Evolutionary conservation across 2,888 invertebrate genomes (phyloP).

Genomic region (Nezara viridula): DNA sequence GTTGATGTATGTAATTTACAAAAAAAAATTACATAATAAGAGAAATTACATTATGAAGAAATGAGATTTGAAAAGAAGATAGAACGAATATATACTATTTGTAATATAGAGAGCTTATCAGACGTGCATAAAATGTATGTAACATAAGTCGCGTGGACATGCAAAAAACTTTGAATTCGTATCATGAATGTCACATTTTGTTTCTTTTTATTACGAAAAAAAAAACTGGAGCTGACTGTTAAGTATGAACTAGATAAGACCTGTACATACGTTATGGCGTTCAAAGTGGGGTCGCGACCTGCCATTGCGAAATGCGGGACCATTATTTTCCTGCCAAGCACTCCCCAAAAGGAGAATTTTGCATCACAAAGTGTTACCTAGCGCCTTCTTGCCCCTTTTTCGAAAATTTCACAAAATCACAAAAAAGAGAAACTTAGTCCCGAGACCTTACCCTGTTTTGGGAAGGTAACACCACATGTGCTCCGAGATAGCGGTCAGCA

Average conservation of each 20-base stretch:
- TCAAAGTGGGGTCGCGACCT: background rate
- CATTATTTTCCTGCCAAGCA: background rate
- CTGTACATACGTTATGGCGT: background rate
- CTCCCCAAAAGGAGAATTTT: background rate
- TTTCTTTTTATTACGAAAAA: background rate
- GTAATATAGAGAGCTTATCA: background rate
- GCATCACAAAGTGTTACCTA: background rate
- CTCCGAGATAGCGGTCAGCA: constrained; percentile 25
- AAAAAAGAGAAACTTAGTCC: background rate
- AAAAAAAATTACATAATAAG: too few relatives aligned
- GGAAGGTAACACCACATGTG: background rate
- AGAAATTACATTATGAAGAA: background rate
- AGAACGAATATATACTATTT: too few relatives aligned
- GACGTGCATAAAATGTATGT: background rate
- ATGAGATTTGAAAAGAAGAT: background rate
- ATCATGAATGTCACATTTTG: background rate
- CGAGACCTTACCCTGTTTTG: background rate
- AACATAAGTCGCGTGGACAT: background rate
- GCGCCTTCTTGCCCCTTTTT: background rate
- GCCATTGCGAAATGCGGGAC: background rate
- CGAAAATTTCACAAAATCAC: background rate
- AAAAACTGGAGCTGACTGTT: background rate
- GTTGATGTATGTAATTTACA: too few relatives aligned
- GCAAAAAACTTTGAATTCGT: background rate
- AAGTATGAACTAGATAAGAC: background rate